A percentile compares a stretch with the other conserved stretches of the same genome.
These are phyloP conservation scores for Zosterops pallidus DNA, from an alignment of 2,113 vertebrate species.

Conservation along the genomic window DNA sequence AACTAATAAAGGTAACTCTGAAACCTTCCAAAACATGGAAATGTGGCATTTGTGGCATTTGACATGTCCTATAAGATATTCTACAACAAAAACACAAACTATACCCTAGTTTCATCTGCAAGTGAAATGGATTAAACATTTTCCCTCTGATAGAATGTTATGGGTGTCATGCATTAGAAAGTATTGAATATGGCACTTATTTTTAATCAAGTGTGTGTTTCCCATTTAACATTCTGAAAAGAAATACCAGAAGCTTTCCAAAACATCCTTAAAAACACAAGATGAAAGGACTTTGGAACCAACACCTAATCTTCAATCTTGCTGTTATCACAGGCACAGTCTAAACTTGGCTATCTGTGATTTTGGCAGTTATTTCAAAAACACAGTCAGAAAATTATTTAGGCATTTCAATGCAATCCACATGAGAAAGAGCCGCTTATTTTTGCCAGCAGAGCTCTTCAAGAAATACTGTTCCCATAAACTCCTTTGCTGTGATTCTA, in stretches of 20 bases:
- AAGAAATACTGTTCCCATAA: not conserved
- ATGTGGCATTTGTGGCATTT: not conserved
- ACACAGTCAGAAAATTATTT: conserved; percentile 20
- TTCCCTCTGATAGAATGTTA: not conserved
- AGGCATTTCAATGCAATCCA: conserved; percentile 7
- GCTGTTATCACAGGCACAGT: not conserved
- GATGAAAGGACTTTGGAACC: not conserved
- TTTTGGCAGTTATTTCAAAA: conserved; percentile 33
- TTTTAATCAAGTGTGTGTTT: not conserved
- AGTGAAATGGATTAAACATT: not conserved
- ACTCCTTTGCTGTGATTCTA: not conserved
- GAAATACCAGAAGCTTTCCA: not conserved
- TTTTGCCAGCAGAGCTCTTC: not conserved
- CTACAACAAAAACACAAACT: not conserved
- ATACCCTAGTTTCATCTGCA: not conserved
- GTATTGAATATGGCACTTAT: no score
- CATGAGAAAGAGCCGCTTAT: not conserved
- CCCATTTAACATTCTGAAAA: not conserved
- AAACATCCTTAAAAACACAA: not conserved
- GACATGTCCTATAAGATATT: not conserved
- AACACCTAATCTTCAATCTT: not conserved
- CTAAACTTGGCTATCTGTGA: conserved; percentile 41
- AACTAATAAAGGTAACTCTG: not conserved
- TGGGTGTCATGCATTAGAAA: not conserved
- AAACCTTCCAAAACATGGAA: not conserved